A percentile compares a stretch with the other conserved stretches of the same genome.
phyloP scores from a whole-genome alignment of 2,113 vertebrate species.

The Ivindomyrus marchei region DNA sequence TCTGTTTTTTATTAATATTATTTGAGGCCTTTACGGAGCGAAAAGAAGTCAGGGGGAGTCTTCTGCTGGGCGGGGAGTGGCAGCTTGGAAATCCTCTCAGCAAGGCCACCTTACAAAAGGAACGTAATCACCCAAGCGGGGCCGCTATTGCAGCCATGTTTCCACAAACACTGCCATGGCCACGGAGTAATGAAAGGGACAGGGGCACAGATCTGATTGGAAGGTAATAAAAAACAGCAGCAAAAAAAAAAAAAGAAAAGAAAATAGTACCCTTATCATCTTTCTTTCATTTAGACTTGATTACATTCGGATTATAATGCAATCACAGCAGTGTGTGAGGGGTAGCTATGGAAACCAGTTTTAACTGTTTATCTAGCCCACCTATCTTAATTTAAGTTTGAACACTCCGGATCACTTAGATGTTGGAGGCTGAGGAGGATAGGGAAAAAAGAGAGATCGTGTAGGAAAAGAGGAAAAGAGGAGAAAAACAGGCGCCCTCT shows the following conservation, averaged over 20 bases:
- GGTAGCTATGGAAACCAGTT: conserved; percentile 99
- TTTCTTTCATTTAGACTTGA: conserved; percentile 99
- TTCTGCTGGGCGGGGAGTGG: conserved; percentile 22
- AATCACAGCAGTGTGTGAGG: conserved; percentile 99
- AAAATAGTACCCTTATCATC: conserved; percentile 99
- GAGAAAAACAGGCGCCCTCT: conserved; percentile 87
- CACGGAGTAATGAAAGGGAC: conserved; percentile 83
- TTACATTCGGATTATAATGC: conserved; percentile 99
- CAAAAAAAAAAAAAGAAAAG: conserved; percentile 65
- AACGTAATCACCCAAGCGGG: conserved; percentile 58
- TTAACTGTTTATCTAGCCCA: conserved; percentile 99
- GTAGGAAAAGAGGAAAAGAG: conserved; percentile 46
- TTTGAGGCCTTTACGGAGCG: conserved; percentile 20
- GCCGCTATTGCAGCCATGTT: conserved; percentile 83
- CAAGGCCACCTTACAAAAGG: conserved; percentile 65
- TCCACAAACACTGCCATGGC: conserved; percentile 75
- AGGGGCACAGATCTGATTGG: conserved; percentile 86
- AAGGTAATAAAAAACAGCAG: conserved; percentile 97
- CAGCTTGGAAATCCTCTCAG: conserved; percentile 50
- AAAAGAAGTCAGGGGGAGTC: conserved; percentile 32
- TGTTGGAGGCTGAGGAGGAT: conserved; percentile 95
- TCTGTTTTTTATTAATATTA: conserved; percentile 24
- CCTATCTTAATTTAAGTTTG: conserved; percentile 99
- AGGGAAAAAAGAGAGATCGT: conserved; percentile 70
- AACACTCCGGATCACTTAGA: conserved; percentile 99